Conservation (phyloP, 2,113 vertebrate species). For the Hippocampus zosterae region DNA sequence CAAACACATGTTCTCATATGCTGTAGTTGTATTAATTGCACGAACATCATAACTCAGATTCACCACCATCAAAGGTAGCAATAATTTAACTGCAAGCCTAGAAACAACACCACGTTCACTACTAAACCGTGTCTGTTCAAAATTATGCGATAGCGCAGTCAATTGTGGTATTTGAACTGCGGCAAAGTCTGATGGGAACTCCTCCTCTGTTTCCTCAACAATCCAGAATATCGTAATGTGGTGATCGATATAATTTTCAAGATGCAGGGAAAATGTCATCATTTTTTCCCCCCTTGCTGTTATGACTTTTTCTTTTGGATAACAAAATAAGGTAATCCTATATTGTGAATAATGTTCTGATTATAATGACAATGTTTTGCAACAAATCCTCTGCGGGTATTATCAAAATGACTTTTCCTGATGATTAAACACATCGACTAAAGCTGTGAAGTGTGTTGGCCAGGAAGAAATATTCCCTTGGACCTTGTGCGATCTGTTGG, state of each 20-base stretch:
- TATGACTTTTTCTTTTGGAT: not conserved
- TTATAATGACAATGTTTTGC: not conserved
- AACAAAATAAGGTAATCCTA: not conserved
- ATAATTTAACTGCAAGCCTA: too few relatives aligned
- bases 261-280: not conserved
- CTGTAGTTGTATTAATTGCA: too few relatives aligned
- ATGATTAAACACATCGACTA: slow-evolving; percentile 28
- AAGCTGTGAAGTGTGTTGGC: slow-evolving; percentile 8
- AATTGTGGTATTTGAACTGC: too few relatives aligned
- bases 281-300: not conserved
- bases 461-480: slow-evolving; percentile 7
- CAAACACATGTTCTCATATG: too few relatives aligned
- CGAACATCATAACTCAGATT: too few relatives aligned
- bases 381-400: not conserved
- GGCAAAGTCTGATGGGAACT: not conserved
- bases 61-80: too few relatives aligned
- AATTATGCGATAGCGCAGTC: too few relatives aligned
- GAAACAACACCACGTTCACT: too few relatives aligned
- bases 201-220: not conserved
- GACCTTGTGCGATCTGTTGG: slow-evolving; percentile 10
- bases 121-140: too few relatives aligned
- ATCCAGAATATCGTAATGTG: not conserved
- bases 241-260: not conserved
- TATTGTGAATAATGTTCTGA: not conserved
- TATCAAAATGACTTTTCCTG: slow-evolving; percentile 6